A percentile compares a stretch with the other conserved stretches of the same genome.
Evolutionary conservation across 2,888 invertebrate species (phyloP).

Genomic region (Chaitophorus viminalis): DNA sequence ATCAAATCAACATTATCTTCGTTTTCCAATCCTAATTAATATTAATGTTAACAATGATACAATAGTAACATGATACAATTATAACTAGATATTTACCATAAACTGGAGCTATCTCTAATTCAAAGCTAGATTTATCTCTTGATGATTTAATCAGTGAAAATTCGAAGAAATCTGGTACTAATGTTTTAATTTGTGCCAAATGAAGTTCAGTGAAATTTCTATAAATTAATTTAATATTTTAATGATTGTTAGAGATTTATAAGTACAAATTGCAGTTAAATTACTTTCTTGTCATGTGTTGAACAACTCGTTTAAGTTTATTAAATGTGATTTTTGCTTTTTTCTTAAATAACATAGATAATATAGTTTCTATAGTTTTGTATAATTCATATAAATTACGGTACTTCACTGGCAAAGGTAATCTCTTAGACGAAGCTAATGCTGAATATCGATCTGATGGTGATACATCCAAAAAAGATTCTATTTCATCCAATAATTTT

Average conservation of each 20-base stretch:
- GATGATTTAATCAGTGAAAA: constrained; percentile 68
- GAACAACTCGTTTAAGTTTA: constrained; percentile 87
- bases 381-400: constrained; percentile 84
- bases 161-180: constrained; percentile 84
- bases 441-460: constrained; percentile 73
- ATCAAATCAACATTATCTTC: constrained; percentile 50
- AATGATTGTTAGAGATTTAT: neutral
- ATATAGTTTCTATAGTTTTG: constrained; percentile 84
- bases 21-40: constrained; percentile 36
- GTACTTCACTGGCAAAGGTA: constrained; percentile 86
- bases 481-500: constrained; percentile 65
- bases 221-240: constrained; percentile 62
- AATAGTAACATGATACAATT: neutral
- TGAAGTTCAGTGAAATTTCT: constrained; percentile 82
- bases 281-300: constrained; percentile 79
- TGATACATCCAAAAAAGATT: constrained; percentile 66
- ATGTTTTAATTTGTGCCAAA: constrained; percentile 80
- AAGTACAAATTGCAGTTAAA: constrained; percentile 30
- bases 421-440: constrained; percentile 70
- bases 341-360: constrained; percentile 83
- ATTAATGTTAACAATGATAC: neutral
- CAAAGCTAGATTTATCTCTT: constrained; percentile 51
- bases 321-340: constrained; percentile 88
- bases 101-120: constrained; percentile 58
- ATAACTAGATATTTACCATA: constrained; percentile 21